Evolutionary conservation across 2,797 vertebrate species (phyloP), one percentile per base, ranked within the genome.

Genomic region (Phoxinus dragarum): DNA sequence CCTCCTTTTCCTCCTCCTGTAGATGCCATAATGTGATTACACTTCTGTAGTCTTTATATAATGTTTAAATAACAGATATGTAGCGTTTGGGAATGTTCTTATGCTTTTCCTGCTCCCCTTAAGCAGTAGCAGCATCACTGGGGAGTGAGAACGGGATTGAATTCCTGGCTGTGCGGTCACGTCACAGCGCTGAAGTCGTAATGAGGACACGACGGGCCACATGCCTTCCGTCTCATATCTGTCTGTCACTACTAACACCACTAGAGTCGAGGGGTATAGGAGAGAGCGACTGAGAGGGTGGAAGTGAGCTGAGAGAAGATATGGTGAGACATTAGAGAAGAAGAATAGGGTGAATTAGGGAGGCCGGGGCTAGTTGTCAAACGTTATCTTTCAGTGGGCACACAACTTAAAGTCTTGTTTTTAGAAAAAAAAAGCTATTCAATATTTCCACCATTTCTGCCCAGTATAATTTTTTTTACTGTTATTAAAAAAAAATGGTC

Each of bases 131-230:
- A 67, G 77, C 42, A 67, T 67, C 77, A 80, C 77, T 80, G 16
- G 77, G 77, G 77, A 80, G 40, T 80, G 27, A 67, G 11, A 67
- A 47, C 27, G 21, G 49, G 77, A 67, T 80, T 67, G 56, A 78
- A 78, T 56, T 72, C 69, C 52, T n/a, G 61, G 34, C 67, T 14
- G 66, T 47, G 21, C 12, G 14, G 66, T 31, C 42, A 80, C 3
- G 6, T 47, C 59, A 21, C n/a, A 66, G 64, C 6, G 52, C 78
- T 68, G 64, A 49, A 68, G 64, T 71, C 11, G n/a, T 38, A 59
- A 59, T 59, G 36, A 82, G 68, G 49, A 72, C 49, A 81, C n/a
- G 59, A 81, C 3, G 0, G 52, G 67, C 23, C 16, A 31, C 66
- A 19, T 69, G 66, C 66, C 64, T 54, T 16, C 44, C 5, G 7